Conservation (phyloP, 2,797 vertebrate species). For the Rhynchotus rufescens region DNA sequence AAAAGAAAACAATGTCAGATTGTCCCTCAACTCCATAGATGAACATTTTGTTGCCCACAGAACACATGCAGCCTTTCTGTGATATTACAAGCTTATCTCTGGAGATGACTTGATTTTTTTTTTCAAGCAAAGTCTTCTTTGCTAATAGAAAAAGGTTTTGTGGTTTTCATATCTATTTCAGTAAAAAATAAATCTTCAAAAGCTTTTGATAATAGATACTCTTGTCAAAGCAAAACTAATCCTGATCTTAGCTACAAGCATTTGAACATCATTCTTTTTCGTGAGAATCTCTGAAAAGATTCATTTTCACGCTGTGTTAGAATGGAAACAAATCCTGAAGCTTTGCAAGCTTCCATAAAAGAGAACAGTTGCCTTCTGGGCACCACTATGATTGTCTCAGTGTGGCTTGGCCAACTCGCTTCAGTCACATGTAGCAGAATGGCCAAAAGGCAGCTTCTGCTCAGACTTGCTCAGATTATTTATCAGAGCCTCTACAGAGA, state of each 20-base stretch:
- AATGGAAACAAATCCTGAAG: constrained; percentile 6
- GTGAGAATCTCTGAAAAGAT: background rate
- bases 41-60: background rate
- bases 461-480: background rate
- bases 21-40: background rate
- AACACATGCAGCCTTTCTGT: background rate
- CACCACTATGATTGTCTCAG: background rate
- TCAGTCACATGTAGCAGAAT: background rate
- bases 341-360: background rate
- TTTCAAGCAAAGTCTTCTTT: background rate
- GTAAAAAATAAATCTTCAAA: background rate
- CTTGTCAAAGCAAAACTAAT: constrained; percentile 19
- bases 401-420: background rate
- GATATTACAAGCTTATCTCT: background rate
- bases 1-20: background rate
- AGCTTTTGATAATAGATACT: background rate
- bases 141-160: background rate
- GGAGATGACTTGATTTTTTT: background rate
- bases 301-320: background rate
- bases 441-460: background rate
- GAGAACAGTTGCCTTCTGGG: background rate
- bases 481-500: background rate
- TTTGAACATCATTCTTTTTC: background rate
- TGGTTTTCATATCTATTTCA: background rate
- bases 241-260: background rate